Evolutionary conservation across 2,113 vertebrate species (phyloP).

Genomic region (Bombycilla garrulus): DNA sequence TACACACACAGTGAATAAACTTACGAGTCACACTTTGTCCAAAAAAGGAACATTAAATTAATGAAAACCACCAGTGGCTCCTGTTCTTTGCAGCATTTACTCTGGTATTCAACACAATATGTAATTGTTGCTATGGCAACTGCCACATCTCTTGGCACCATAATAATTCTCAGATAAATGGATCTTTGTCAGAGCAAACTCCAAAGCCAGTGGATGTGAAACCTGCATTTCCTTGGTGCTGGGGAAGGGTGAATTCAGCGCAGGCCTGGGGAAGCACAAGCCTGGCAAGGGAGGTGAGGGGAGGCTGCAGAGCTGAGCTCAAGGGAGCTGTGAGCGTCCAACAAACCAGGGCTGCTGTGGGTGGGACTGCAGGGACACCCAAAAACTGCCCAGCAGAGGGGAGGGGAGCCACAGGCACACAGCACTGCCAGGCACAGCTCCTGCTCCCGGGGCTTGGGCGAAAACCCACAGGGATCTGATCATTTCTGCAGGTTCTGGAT

Average conservation of each 20-base stretch:
- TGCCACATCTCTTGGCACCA: constrained; percentile 29
- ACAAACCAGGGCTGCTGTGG: neutral
- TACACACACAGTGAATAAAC: constrained; percentile 20
- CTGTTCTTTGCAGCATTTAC: constrained; percentile 40
- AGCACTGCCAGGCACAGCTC: neutral
- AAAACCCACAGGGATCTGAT: neutral
- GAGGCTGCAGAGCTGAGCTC: neutral
- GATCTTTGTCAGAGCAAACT: constrained; percentile 21
- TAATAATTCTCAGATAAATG: constrained; percentile 38
- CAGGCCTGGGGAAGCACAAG: neutral
- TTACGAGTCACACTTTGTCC: neutral
- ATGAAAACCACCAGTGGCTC: constrained; percentile 14
- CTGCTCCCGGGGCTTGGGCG: neutral
- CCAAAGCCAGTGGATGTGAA: neutral
- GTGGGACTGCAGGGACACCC: neutral
- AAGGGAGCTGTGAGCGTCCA: rapidly evolving
- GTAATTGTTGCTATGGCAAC: constrained; percentile 34
- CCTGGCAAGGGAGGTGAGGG: neutral
- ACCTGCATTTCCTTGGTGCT: neutral
- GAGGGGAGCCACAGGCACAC: neutral
- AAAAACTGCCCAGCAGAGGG: neutral
- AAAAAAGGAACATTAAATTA: constrained; percentile 6
- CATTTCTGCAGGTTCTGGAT: neutral
- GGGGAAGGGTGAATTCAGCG: neutral
- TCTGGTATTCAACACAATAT: constrained; percentile 47